phyloP scores from a whole-genome alignment of 2,888 invertebrate species.

The Arrhopalites spinosus region DNA sequence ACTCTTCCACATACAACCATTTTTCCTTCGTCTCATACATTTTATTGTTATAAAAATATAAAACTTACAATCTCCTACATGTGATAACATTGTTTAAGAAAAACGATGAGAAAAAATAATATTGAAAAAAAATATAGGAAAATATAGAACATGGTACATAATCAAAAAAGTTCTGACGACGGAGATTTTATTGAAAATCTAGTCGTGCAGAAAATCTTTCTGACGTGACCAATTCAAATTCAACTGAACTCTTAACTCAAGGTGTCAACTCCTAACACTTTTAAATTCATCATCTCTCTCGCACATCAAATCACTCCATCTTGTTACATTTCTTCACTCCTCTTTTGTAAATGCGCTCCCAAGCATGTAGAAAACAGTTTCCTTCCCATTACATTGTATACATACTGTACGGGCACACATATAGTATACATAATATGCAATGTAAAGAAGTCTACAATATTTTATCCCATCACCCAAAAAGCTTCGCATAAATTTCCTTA shows the following conservation, averaged over 20 bases:
- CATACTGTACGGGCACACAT: background rate
- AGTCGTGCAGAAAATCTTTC: slow-evolving; percentile 50
- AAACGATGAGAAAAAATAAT: too few relatives aligned
- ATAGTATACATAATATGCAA: background rate
- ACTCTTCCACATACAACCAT: too few relatives aligned
- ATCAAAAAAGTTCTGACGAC: background rate
- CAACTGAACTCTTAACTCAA: slow-evolving; percentile 45
- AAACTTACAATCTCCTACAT: too few relatives aligned
- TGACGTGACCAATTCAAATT: slow-evolving; percentile 50
- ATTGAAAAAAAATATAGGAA: too few relatives aligned
- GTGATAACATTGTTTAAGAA: too few relatives aligned
- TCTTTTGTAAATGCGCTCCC: background rate
- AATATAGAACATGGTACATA: too few relatives aligned
- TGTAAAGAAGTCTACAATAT: background rate
- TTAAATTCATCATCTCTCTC: slow-evolving; percentile 28
- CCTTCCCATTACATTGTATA: too few relatives aligned
- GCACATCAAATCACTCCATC: slow-evolving; percentile 24
- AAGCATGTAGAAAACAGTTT: background rate
- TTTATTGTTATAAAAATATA: too few relatives aligned
- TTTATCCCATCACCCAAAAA: slow-evolving; percentile 4
- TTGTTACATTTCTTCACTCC: background rate
- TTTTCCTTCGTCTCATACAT: too few relatives aligned
- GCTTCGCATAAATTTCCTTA: background rate
- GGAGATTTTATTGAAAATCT: slow-evolving; percentile 45
- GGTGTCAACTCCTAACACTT: slow-evolving; percentile 29